Evolutionary conservation across 1,140 invertebrate species (phyloP), one percentile per base, ranked within the genome.

Genomic region (Drosophila tropicalis): DNA sequence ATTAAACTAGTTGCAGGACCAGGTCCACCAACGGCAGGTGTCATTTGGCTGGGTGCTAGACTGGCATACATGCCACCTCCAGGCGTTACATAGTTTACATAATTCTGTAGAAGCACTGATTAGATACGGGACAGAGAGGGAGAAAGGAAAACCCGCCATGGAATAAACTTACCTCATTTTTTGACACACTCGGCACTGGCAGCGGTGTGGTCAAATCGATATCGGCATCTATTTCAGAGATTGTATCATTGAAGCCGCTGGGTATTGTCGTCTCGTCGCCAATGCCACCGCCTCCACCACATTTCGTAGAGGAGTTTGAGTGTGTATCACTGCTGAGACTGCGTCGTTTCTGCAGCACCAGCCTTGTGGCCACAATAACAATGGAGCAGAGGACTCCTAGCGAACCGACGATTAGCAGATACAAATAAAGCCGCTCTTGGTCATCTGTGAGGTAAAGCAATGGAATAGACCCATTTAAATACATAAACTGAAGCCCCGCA

Each of bases 371-470:
- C 10, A 97, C 93, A 64, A 96, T 92, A 1, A 94, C 91, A 66
- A 97, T 92, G 60, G 96, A 94, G 13, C 95, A 90, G n/a, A 97
- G 86, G 25, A 97, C 92, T 22, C 95, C 96, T 9, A 93, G 93
- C 40, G 94, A 93, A 13, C 96, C 92, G 61, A 95, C 95, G 58
- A 97, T 92, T 39, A 96, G 94, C 76, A 97, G 92, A 93, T 96
- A 97, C 61, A 97, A 92, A 90, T 96, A 95, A 72, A 96, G 94
- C 66, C 95, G 96, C 84, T 97, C 96, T 80, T 95, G 94, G 91
- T 97, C 96, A 82, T 94, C 96, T 97, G 94, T 29, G 92, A 6
- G 92, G 92, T 32, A 36, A 63, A 41, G 32, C 47, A 22, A 51
- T 34, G 39, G 4, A 47, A 67, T n/a, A 9, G 9, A 3, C 2